phyloP scores from a whole-genome alignment of 2,888 invertebrate genomes.

The Microchrysa polita region DNA sequence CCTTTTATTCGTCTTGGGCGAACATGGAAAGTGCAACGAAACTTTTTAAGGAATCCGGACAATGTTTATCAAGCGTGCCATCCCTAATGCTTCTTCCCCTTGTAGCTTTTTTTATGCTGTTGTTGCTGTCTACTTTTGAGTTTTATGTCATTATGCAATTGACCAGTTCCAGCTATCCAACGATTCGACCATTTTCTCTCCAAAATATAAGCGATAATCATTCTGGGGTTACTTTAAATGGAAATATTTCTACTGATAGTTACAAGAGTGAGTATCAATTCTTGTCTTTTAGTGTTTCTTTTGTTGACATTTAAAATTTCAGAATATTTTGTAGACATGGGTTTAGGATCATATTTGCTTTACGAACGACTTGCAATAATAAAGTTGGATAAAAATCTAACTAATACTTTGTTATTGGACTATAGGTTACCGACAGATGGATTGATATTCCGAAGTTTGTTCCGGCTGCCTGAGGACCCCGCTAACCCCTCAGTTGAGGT shows the following conservation, averaged over 20 bases:
- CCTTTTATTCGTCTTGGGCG: constrained; percentile 81
- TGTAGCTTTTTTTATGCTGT: constrained; percentile 81
- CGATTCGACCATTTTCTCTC: constrained; percentile 65
- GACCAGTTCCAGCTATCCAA: constrained; percentile 83
- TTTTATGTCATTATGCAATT: constrained; percentile 79
- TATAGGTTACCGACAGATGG: no score
- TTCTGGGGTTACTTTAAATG: constrained; percentile 49
- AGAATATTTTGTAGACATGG: no score
- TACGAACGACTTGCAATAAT: no score
- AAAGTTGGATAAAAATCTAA: no score
- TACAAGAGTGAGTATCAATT: constrained; percentile 57
- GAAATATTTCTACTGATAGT: constrained; percentile 54
- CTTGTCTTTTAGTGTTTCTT: neutral
- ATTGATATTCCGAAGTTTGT: no score
- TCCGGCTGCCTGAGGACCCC: no score
- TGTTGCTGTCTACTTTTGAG: constrained; percentile 87
- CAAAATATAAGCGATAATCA: constrained; percentile 1
- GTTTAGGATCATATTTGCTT: no score
- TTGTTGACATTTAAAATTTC: no score
- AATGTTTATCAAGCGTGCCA: constrained; percentile 85
- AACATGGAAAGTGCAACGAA: constrained; percentile 84
- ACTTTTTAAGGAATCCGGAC: constrained; percentile 89
- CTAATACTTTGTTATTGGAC: no score
- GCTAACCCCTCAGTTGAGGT: no score
- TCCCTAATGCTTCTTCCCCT: constrained; percentile 85